Conservation (phyloP, 2,797 vertebrate species). For the Scarus forsteni region DNA sequence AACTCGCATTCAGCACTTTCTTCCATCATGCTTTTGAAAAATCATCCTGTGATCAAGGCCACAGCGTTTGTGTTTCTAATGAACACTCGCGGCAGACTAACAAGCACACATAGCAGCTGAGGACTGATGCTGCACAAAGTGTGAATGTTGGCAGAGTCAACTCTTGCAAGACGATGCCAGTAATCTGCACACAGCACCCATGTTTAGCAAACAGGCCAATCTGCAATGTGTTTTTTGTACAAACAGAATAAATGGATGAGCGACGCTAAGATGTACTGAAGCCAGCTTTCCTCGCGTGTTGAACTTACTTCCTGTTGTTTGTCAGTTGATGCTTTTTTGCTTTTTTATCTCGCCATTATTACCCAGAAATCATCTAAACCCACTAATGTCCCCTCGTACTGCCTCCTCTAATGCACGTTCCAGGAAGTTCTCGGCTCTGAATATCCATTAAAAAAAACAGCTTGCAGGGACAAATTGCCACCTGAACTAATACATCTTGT, state of each 20-base stretch:
- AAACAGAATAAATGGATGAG: background rate
- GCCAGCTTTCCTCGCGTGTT: background rate
- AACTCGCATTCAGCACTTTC: too few relatives aligned
- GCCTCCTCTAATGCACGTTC: constrained; percentile 48
- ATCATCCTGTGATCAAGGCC: background rate
- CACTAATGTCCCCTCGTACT: constrained; percentile 55
- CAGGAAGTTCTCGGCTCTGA: constrained; percentile 37
- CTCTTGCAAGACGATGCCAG: background rate
- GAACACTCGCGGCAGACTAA: background rate
- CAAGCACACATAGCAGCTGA: background rate
- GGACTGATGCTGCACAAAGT: background rate
- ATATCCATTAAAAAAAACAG: constrained; percentile 59
- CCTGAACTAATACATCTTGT: constrained; percentile 60
- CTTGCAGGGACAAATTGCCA: constrained; percentile 55
- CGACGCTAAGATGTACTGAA: background rate
- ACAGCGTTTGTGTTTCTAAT: background rate
- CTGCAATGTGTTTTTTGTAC: background rate
- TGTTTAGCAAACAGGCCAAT: background rate
- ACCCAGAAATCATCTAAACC: constrained; percentile 56
- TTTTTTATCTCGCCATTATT: constrained; percentile 40
- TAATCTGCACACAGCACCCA: background rate
- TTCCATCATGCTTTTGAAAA: too few relatives aligned
- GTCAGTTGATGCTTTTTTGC: constrained; percentile 50
- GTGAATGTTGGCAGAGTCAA: background rate
- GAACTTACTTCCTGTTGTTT: constrained; percentile 53